Base-by-base conservation (phyloP, 2,888 invertebrate species). In the Melanophora roralis region DNA sequence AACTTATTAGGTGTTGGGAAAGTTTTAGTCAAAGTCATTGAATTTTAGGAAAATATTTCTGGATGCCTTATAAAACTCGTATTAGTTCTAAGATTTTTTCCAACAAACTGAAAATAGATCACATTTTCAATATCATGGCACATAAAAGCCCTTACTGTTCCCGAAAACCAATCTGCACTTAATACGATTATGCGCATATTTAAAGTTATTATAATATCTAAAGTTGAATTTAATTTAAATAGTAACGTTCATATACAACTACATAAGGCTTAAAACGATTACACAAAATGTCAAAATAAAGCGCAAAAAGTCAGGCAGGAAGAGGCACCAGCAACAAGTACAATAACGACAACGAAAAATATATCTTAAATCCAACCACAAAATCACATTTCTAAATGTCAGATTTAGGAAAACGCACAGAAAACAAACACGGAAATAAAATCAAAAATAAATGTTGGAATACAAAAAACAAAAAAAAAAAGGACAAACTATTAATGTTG, bases 361-460 rank as follows among this genome's bases (percentile, higher is more conserved):
- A 68, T 51, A 62, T 73, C 69, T 76, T 71, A 72, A 76, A 73
- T 43, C 72, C 49, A 76, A 76, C 80, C 80, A 59, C 76, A 80
- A 53, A 80, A 76, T 72, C 67, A 62, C 80, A 76, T 68, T 80
- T 73, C 76, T 68, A 55, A 57, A 72, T 76, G 80, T 76, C 76
- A 76, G 76, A 80, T 76, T 80, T 76, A 53, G 53, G 59, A 80
- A 73, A 76, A 76, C 55, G 71, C 59, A 65, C 71, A 71, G 65
- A 71, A 43, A 75, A 72, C 32, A 80, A 72, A 80, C 64, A 80
- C 76, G 80, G 80, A 80, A 80, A 80, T 80, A 72, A 80, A 80
- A 80, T 76, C 72, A 76, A 76, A 76, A 76, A 68, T 72, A 80
- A 76, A 80, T 80, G 71, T 62, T 75, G 76, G 62, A 67, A 51